phyloP scores from a whole-genome alignment of 1,140 invertebrate species.

The Chironomus striatipennis region DNA sequence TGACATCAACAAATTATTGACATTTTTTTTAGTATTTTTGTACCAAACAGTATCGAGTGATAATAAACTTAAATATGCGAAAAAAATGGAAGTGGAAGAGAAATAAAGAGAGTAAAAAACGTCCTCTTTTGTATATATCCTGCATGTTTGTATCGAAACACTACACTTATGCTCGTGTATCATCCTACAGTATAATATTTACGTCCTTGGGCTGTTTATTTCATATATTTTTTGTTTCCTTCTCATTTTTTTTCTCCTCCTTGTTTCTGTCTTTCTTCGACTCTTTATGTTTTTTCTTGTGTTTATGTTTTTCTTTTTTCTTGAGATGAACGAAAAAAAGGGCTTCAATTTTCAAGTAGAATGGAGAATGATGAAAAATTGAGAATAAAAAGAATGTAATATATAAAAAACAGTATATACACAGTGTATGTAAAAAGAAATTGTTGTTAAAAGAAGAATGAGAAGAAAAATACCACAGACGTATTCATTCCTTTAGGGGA shows the following conservation, averaged over 20 bases:
- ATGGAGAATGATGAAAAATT: conserved; percentile 21
- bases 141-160: not conserved
- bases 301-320: not conserved
- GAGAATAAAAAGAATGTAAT: not conserved
- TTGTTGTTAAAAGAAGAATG: not conserved
- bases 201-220: not conserved
- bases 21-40: too few relatives aligned
- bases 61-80: too few relatives aligned
- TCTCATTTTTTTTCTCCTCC: too few relatives aligned
- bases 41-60: too few relatives aligned
- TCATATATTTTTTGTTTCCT: not conserved
- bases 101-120: too few relatives aligned
- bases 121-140: too few relatives aligned
- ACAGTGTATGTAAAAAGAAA: not conserved
- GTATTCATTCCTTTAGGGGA: conserved; percentile 1
- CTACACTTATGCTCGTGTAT: not conserved
- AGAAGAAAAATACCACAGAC: conserved; percentile 7
- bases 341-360: too few relatives aligned
- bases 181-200: not conserved
- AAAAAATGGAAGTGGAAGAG: too few relatives aligned
- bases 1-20: too few relatives aligned
- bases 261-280: not conserved
- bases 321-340: not conserved
- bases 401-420: not conserved
- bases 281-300: not conserved